Evolutionary conservation across 92 coral and sea anemone species (phyloP), one percentile per base, ranked within the genome.

Genomic region (Porites lobata): DNA sequence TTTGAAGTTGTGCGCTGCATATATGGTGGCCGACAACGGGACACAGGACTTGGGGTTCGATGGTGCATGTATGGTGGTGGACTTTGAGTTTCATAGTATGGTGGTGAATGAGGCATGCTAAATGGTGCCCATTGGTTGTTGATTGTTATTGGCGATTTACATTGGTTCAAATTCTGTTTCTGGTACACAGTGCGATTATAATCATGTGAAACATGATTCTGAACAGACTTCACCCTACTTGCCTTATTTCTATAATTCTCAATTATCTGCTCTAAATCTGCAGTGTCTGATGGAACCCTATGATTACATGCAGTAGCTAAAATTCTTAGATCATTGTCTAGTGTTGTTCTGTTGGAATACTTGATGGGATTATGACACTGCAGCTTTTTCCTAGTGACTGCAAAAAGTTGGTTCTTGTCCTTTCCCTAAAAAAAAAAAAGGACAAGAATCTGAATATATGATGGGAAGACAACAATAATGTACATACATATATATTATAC

Each of bases 371-470:
- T 89, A 52, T 84, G 76, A 67, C 76, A 52, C 76, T 89, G 92
- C 77, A 82, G 77, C 83, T 66, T 89, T 66, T 72, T 77, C 32
- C 85, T 65, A 53, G 72, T 77, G 50, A 65, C 70, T 43, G 84
- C 77, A 78, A 89, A 89, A 89, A 89, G 86, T 89, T 89, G 77
- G 89, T 84, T 71, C 71, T 89, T 83, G 89, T 89, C 79, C 81
- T 84, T 77, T 83, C 75, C 85, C 85, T 84, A 47, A 32, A 69
- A 14, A 89, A 54, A 32, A 68, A 73, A 68, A 73, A 65, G 70
- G 72, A 84, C 57, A 73, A 80, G 73, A 65, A 69, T 50, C 66
- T 47, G 76, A 85, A 51, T 70, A 2, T 32, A 32, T 32, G 47
- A 51, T 64, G 29, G 73, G 22, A 58, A 79, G 64, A 56, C 43